Evolutionary conservation across 2,888 invertebrate genomes (phyloP).

Genomic region (Zygothrica quintamaculata): DNA sequence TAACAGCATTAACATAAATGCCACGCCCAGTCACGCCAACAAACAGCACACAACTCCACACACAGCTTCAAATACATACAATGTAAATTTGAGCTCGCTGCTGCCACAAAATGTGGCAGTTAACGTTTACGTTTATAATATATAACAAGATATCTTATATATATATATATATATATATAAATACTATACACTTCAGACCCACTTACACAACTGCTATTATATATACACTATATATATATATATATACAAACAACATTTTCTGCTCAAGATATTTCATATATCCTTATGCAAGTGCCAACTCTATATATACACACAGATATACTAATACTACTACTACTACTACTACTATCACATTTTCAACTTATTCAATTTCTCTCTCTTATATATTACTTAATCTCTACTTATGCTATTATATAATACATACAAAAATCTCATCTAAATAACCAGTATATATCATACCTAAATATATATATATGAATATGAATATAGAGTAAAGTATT

Average conservation of each 20-base stretch:
- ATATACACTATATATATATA: not conserved
- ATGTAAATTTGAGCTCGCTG: slow-evolving; percentile 49
- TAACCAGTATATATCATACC: slow-evolving; percentile 36
- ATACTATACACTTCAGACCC: no score
- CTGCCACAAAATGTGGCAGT: slow-evolving; percentile 24
- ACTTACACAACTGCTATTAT: no score
- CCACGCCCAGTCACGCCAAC: slow-evolving; percentile 47
- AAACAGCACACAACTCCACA: slow-evolving; percentile 14
- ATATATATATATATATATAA: not conserved
- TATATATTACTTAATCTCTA: slow-evolving; percentile 32
- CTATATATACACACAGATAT: slow-evolving; percentile 10
- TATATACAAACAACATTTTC: slow-evolving; percentile 1
- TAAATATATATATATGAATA: slow-evolving; percentile 1
- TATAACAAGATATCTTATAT: no score
- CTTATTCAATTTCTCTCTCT: slow-evolving; percentile 53
- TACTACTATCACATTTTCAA: slow-evolving; percentile 48
- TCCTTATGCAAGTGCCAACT: not conserved
- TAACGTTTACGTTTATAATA: no score
- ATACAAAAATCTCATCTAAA: slow-evolving; percentile 45
- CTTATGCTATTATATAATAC: slow-evolving; percentile 18
- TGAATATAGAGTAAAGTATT: slow-evolving; percentile 50
- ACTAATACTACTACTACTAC: slow-evolving; percentile 22
- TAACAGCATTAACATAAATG: slow-evolving; percentile 48
- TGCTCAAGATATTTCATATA: not conserved
- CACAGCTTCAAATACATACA: slow-evolving; percentile 11